These are phyloP conservation scores for Lacerta agilis DNA, from an alignment of 2,797 vertebrate genomes.

Conservation along the genomic window DNA sequence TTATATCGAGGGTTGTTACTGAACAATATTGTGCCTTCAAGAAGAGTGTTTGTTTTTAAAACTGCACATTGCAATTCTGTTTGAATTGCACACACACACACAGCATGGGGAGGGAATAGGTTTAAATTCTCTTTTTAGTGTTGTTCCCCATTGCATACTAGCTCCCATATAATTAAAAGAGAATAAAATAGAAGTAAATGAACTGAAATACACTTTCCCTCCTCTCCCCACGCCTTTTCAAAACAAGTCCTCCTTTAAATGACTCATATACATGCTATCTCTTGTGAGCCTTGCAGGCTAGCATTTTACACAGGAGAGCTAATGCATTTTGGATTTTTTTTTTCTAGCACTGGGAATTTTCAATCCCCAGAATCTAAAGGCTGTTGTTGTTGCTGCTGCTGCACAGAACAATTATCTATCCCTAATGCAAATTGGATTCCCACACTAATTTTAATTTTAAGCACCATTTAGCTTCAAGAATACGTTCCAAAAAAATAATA, in stretches of 20 bases:
- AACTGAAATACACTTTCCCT: conserved; percentile 1
- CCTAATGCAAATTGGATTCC: conserved; percentile 63
- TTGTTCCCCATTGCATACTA: conserved; percentile 30
- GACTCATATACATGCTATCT: conserved; percentile 29
- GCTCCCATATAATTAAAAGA: conserved; percentile 3
- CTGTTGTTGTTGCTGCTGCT: neutral
- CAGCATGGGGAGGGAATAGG: neutral
- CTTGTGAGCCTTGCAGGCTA: neutral
- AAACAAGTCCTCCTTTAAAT: neutral
- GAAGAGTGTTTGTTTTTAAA: conserved; percentile 24
- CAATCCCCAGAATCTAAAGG: conserved; percentile 53
- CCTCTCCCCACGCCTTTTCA: neutral
- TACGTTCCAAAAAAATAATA: conserved; percentile 36
- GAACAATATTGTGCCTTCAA: conserved; percentile 47
- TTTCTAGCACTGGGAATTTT: conserved; percentile 53
- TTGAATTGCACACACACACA: conserved; percentile 24
- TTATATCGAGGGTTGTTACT: neutral
- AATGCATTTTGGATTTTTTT: conserved; percentile 59
- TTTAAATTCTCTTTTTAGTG: conserved; percentile 11
- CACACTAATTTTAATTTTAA: conserved; percentile 60
- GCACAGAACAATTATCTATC: conserved; percentile 43
- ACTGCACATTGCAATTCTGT: neutral
- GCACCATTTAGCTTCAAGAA: conserved; percentile 58
- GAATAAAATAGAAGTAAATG: neutral
- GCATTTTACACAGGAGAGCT: conserved; percentile 55